A percentile compares a stretch with the other conserved stretches of the same genome.
Conservation (phyloP, 1,140 invertebrate genomes). For the Samia ricini region DNA sequence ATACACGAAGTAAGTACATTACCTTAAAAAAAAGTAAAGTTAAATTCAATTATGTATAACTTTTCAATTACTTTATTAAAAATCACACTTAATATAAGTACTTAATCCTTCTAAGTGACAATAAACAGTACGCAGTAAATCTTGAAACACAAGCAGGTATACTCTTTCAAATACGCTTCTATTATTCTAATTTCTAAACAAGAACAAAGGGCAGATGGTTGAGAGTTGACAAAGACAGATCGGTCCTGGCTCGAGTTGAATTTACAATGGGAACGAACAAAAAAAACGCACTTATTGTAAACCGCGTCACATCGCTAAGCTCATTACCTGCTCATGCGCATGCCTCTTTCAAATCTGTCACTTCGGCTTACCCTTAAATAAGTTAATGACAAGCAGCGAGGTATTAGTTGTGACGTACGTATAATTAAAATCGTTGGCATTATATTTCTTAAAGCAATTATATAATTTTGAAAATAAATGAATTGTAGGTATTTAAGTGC, state of each 20-base stretch:
- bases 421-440: slow-evolving; percentile 35
- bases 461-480: neutral
- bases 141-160: neutral
- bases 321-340: slow-evolving; percentile 58
- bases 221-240: slow-evolving; percentile 64
- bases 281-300: slow-evolving; percentile 48
- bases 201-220: slow-evolving; percentile 63
- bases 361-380: slow-evolving; percentile 31
- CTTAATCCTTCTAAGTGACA: neutral
- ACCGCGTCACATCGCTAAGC: slow-evolving; percentile 33
- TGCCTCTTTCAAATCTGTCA: slow-evolving; percentile 50
- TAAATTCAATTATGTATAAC: too few relatives aligned
- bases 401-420: slow-evolving; percentile 38
- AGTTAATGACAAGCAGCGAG: slow-evolving; percentile 24
- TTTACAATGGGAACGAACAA: slow-evolving; percentile 46
- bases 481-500: neutral
- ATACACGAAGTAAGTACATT: too few relatives aligned
- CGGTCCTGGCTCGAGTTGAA: slow-evolving; percentile 35
- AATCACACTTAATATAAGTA: too few relatives aligned
- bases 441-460: slow-evolving; percentile 14
- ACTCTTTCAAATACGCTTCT: slow-evolving; percentile 13
- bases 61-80: too few relatives aligned
- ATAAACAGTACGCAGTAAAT: neutral
- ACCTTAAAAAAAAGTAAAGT: too few relatives aligned
- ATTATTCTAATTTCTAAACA: slow-evolving; percentile 69